Evolutionary conservation across 2,888 invertebrate genomes (phyloP), one percentile per base, ranked within the genome.

Genomic region (Cotesia congregata): DNA sequence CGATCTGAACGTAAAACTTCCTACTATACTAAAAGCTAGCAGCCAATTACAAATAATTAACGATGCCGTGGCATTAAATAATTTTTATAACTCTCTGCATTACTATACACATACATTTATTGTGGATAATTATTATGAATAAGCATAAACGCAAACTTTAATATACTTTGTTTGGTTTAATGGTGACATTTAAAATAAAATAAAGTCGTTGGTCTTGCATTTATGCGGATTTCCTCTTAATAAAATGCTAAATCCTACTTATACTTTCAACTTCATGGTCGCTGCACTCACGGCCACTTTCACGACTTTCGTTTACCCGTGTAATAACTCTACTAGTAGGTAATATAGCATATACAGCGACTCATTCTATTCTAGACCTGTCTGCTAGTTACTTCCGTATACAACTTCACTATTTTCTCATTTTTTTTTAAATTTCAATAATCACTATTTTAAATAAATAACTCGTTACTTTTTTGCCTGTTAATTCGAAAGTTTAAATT

Each of bases 261-360:
- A 60, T 15, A 76, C 77, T 77, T 67, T 77, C 78, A 77, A 70
- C 67, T 77, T 20, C 67, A 68, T 72, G 78, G 77, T 71, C 68
- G 75, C 73, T 78, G 75, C 79, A 78, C 76, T 73, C 75, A 67
- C 77, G 38, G 74, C 76, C 76, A 87, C 86, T 87, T 87, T 87
- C 86, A 83, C 86, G 82, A 85, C 86, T 87, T 87, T 87, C 86
- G 82, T 84, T 83, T 76, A 70, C 71, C 61, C 60, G 40, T 70
- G 69, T 74, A 80, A 78, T 69, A 77, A 77, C 72, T 67, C 67
- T 72, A 39, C 6, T 4, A 50, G 60, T 70, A 20, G 50, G 67
- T 15, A 30, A 30, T 65, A 64, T 59, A 59, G 4, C 38, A 39
- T 60, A 9, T 6, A 69, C 60, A 68, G 15, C 64, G 15, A 76